Base-by-base conservation (phyloP, 2,888 invertebrate species). In the Cactoblastis cactorum region DNA sequence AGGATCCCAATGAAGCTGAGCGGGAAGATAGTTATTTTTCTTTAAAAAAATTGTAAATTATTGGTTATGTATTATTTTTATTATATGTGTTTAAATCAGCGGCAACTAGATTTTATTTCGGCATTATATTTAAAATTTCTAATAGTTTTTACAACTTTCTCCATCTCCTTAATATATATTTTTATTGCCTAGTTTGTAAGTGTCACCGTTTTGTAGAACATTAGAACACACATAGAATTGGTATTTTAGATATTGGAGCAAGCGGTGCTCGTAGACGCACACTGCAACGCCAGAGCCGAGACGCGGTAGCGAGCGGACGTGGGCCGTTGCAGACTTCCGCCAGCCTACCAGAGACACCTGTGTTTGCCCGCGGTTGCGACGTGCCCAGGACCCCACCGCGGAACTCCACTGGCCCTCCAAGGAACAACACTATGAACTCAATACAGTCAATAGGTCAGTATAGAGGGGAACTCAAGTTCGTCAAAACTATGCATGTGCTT, bases 341-440 rank as follows among this genome's bases (percentile, higher is more conserved):
- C 62, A 96, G 96, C 68, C 87, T 96, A 53, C 96, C 96, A n/a
- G 96, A 96, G 85, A 96, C 96, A 0, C 96, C 96, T 0, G 95
- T 96, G 55, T 96, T 96, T 78, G 95, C 95, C 2, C 91, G 96
- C 60, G 95, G 95, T 63, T 94, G 95, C 83, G 96, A 96, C 80
- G 94, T 96, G 59, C 95, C 96, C 0, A 91, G 96, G 54, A 96
- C 96, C 2, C 95, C 96, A 3, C 95, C 95, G 55, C 90, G 94
- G 55, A 92, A 92, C 54, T 92, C 92, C 1, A 92, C 94, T 34
- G 85, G 93, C 28, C 92, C 93, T 3, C 94, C 94, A 0, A 81
- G 94, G 55, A 92, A 92, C 60, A 92, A 80, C 77, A 92, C 92
- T 11, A 90, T 92, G 83, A 91, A 90, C 67, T 91, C 91, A 51